Base-by-base conservation (phyloP, 2,797 vertebrate species). In the Helarctos malayanus region DNA sequence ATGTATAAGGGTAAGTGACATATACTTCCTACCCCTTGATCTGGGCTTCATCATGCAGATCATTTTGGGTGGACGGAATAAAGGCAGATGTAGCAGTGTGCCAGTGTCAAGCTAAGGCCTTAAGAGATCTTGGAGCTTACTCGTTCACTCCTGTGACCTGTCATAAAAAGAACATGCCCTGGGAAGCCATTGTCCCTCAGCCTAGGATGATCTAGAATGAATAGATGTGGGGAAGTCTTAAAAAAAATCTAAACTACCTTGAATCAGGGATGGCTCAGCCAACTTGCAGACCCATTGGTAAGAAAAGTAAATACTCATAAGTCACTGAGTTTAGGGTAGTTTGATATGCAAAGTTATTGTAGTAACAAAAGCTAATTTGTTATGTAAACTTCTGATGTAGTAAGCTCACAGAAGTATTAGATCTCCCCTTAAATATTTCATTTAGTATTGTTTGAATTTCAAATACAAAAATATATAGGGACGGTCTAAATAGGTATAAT, bases 391-490 rank as follows among this genome's bases (percentile, higher is more conserved):
- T 65, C 21, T 61, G 7, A 45, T 45, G 13, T 13, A 83, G 54
- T 81, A 85, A 16, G 6, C 16, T 18, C 85, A 57, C 11, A 92
- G 52, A 88, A 93, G 2, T 32, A 78, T 25, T 56, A 49, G 19
- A 14, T 76, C 16, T 47, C 4, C 3, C 3, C 18, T 83, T 68
- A 95, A 81, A 80, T 94, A 85, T 59, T 75, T 84, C 52, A 79
- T 41, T 90, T 90, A 49, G 19, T 32, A 82, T 85, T 65, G 3
- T 61, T 95, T 96, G 54, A 81, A 76, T 41, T 59, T 56, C 41
- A 95, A 94, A 25, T 65, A 75, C 57, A 41, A 75, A 86, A 52
- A n/a, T 65, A 84, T 54, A 52, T 32, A 95, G 69, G 81, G 21
- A 11, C 38, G 3, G 5, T 15, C 8, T 65, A 83, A 54, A 4